These are phyloP conservation scores for Dicaeum eximium DNA, from an alignment of 2,113 vertebrate species.

Conservation along the genomic window DNA sequence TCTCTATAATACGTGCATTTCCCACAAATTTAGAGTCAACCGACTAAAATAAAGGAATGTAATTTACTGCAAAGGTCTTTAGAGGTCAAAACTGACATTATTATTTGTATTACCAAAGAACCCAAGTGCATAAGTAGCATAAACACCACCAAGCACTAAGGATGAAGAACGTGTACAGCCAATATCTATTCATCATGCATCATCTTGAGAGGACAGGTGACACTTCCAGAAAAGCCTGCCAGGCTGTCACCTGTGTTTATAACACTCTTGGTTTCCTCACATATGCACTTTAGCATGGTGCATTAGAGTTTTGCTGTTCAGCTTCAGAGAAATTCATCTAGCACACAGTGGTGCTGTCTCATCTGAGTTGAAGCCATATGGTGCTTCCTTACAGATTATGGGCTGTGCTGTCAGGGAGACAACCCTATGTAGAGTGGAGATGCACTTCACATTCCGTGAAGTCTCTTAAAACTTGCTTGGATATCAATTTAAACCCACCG, in stretches of 20 bases:
- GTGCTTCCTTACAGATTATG: neutral
- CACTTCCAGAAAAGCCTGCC: neutral
- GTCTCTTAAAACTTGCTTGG: neutral
- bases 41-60: constrained; percentile 12
- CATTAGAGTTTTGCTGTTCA: neutral
- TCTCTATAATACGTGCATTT: neutral
- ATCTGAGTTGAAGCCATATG: neutral
- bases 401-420: neutral
- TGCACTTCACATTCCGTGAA: neutral
- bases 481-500: constrained; percentile 2
- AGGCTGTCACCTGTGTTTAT: neutral
- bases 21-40: neutral
- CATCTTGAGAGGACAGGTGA: neutral
- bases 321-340: neutral
- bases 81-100: constrained; percentile 19
- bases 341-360: neutral
- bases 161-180: neutral
- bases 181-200: neutral
- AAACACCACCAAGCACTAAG: neutral
- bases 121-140: neutral
- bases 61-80: constrained; percentile 30
- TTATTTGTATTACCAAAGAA: constrained; percentile 41
- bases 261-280: neutral
- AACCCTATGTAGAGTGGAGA: neutral
- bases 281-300: neutral